Base-by-base conservation (phyloP, 2,797 vertebrate genomes). In the Melopsittacus undulatus region DNA sequence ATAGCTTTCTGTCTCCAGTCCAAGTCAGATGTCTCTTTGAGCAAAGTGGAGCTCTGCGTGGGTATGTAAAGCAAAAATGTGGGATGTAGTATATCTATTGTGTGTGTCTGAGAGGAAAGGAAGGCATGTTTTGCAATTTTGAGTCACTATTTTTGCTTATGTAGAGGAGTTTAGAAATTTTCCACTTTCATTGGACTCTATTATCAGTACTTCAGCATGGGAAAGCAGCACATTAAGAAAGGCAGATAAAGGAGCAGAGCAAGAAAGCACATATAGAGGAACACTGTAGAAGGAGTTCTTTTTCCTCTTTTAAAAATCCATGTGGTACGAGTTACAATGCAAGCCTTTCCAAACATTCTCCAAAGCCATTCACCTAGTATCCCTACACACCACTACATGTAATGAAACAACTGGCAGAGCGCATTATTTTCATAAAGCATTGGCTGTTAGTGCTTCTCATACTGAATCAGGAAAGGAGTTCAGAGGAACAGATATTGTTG, bases 401-500 rank as follows among this genome's bases (percentile, higher is more conserved):
- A 36, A 51, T 54, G 89, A 94, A 52, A 80, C 78, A 83, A 85
- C 89, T 73, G 91, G 61, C 43, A 62, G 51, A 29, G 11, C 1
- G 17, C 7, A 9, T 59, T 76, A n/a, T 78, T 93, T 89, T 80
- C 63, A 84, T 94, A 90, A 92, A 56, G 14, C 38, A 23, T 51
- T 78, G 36, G 64, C 70, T 87, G 49, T 36, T 77, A 8, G 17
- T 18, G 48, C 57, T 56, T 77, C 14, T 51, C 0, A 4, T 82
- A 49, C 40, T 64, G 62, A 30, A 84, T 81, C 26, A 11, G 66
- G 76, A 72, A 87, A 56, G 63, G 21, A 57, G 10, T 89, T 94
- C 51, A 73, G 78, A 77, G 21, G 62, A 87, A 32, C 79, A 93
- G 92, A 74, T 91, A 87, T 18, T 92, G 54, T 51, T 48, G 91